Conservation (phyloP, 2,797 vertebrate genomes). For the Anolis apletophallus region DNA sequence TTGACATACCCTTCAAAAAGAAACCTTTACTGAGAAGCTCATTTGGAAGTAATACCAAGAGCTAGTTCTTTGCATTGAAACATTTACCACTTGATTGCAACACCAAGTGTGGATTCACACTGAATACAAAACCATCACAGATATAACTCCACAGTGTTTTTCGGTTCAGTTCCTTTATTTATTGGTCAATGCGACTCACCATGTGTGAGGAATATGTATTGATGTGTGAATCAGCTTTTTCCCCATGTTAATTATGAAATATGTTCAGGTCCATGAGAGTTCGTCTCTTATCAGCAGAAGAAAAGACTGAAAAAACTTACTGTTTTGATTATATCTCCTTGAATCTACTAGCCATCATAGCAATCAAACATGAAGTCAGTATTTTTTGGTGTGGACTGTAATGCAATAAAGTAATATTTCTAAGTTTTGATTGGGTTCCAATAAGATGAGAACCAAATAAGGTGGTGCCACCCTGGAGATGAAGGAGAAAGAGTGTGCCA, state of each 20-base stretch:
- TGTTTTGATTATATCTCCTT: too few species aligned
- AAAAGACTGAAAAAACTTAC: too few species aligned
- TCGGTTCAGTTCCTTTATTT: not conserved
- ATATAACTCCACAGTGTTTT: not conserved
- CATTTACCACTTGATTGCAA: not conserved
- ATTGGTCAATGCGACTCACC: not conserved
- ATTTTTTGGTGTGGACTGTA: too few species aligned
- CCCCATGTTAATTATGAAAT: not conserved
- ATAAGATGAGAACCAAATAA: not conserved
- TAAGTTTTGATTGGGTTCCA: not conserved
- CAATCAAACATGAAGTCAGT: too few species aligned
- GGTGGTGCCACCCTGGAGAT: not conserved
- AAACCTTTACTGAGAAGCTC: not conserved
- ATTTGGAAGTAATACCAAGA: not conserved
- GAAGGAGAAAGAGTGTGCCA: not conserved
- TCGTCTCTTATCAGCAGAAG: not conserved
- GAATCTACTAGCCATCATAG: too few species aligned
- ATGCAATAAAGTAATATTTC: too few species aligned
- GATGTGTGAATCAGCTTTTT: not conserved
- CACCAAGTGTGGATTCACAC: not conserved
- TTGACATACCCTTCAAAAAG: constrained; percentile 1
- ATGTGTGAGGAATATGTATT: not conserved
- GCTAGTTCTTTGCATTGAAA: not conserved
- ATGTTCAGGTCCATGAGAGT: not conserved
- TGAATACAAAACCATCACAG: not conserved